Percentiles rank a stretch among this genome's conserved stretches.
Conservation (phyloP, 2,797 vertebrate species). For the Chaunax sp. region DNA sequence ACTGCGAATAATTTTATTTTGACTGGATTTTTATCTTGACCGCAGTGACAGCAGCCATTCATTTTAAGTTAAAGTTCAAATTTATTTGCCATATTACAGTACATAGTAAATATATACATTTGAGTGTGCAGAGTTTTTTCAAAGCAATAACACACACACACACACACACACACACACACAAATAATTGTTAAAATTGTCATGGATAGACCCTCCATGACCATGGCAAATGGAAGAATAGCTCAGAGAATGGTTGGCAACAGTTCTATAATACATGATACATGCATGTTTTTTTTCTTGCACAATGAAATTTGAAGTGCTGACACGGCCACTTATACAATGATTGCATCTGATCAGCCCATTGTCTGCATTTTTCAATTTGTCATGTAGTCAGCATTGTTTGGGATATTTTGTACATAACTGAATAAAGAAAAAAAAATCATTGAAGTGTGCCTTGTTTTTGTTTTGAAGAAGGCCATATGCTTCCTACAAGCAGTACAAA, state of each 20-base stretch:
- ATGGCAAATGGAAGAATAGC: no score
- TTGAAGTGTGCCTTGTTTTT: not conserved
- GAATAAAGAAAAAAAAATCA: not conserved
- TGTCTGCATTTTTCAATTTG: not conserved
- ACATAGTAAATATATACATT: conserved; percentile 8
- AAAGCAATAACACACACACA: conserved; percentile 13
- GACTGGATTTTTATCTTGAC: not conserved
- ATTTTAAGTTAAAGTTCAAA: conserved; percentile 27
- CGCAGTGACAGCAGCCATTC: no score
- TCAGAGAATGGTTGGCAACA: no score
- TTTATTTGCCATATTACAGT: conserved; percentile 23
- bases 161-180: not conserved
- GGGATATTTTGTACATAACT: not conserved
- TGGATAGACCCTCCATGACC: not conserved
- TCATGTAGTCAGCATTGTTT: not conserved
- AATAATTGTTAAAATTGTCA: not conserved
- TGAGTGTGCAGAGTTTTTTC: conserved; percentile 7
- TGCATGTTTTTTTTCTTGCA: no score
- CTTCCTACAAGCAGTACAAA: not conserved
- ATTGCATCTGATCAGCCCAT: not conserved
- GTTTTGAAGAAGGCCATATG: no score
- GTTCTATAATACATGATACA: no score
- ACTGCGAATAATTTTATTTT: conserved; percentile 47
- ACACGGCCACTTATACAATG: not conserved
- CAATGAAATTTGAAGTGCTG: not conserved